These are phyloP conservation scores for Drosophila tristis DNA, from an alignment of 1,140 invertebrate species.

Conservation along the genomic window DNA sequence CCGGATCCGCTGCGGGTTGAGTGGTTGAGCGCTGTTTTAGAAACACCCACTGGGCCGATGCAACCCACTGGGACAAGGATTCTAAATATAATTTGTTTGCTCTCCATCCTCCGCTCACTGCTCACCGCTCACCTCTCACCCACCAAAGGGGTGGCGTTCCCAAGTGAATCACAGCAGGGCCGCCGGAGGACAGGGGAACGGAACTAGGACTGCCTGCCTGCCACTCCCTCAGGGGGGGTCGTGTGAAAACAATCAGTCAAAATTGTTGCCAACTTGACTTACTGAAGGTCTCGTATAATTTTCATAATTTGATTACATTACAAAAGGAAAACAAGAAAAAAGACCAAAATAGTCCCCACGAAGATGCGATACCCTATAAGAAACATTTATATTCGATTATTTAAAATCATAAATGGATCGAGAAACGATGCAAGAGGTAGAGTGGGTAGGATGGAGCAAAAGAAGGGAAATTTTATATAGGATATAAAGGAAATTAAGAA, in stretches of 20 bases:
- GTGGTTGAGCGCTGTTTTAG: slow-evolving; percentile 33
- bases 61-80: slow-evolving; percentile 42
- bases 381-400: too few species aligned
- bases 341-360: neutral
- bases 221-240: slow-evolving; percentile 28
- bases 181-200: slow-evolving; percentile 9
- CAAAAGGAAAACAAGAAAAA: slow-evolving; percentile 47
- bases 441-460: too few species aligned
- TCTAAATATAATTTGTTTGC: slow-evolving; percentile 82
- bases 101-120: slow-evolving; percentile 13
- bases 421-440: too few species aligned
- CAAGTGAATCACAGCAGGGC: slow-evolving; percentile 67
- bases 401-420: neutral
- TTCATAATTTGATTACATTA: slow-evolving; percentile 83
- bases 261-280: slow-evolving; percentile 78
- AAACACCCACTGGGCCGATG: slow-evolving; percentile 63
- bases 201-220: neutral
- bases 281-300: slow-evolving; percentile 71
- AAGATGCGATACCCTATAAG: slow-evolving; percentile 31
- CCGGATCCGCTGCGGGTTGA: slow-evolving; percentile 41
- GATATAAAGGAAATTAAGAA: too few species aligned
- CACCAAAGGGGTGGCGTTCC: slow-evolving; percentile 63
- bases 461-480: too few species aligned
- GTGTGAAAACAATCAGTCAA: slow-evolving; percentile 78
- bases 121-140: slow-evolving; percentile 21